phyloP scores from a whole-genome alignment of 2,113 vertebrate species.

The Microcebus tavaratra region DNA sequence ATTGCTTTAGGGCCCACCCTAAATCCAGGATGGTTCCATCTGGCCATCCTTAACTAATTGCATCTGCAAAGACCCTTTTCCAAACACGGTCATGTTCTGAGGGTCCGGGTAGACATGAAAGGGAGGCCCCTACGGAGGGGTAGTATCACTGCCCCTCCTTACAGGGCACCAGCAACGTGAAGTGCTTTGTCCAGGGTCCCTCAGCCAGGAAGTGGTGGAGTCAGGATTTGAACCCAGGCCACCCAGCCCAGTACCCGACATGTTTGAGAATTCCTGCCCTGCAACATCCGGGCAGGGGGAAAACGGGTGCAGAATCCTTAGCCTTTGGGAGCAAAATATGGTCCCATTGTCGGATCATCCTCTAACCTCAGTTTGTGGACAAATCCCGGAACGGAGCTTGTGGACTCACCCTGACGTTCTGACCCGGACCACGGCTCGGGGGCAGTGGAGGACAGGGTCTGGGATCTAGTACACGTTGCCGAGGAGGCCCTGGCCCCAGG shows the following conservation, averaged over 20 bases:
- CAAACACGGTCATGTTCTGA: background rate
- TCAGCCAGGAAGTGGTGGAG: background rate
- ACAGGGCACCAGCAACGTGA: background rate
- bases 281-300: fast-evolving
- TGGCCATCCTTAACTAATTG: background rate
- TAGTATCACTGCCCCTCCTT: background rate
- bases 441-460: background rate
- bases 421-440: background rate
- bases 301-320: fast-evolving
- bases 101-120: background rate
- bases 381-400: background rate
- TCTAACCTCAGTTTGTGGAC: background rate
- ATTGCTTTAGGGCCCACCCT: background rate
- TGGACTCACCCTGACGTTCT: background rate
- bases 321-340: fast-evolving
- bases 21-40: background rate
- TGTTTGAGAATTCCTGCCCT: background rate
- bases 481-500: background rate
- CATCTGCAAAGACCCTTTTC: background rate
- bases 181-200: background rate
- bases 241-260: background rate
- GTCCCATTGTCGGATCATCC: background rate
- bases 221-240: background rate
- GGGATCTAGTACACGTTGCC: background rate
- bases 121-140: background rate